Evolutionary conservation across 2,113 vertebrate genomes (phyloP), one percentile per base, ranked within the genome.

Genomic region (Trichomycterus rosablanca): DNA sequence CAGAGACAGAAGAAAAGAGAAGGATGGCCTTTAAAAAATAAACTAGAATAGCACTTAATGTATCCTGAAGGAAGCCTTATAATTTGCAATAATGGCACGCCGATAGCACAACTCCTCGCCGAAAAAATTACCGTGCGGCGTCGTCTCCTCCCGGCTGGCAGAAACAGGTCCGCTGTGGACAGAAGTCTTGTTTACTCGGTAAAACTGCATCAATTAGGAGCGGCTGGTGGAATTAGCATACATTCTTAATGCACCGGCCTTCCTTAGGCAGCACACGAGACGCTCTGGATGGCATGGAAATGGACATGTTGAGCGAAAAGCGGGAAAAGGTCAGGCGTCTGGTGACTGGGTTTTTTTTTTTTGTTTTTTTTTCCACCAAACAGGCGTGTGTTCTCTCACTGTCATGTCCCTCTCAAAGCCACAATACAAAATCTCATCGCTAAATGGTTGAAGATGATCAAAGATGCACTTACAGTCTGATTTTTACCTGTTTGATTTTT

Each of bases 31-130:
- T 86, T 84, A 80, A 73, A 79, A 83, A 79, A 82, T 80, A 84
- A 84, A 80, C 79, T 66, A 83, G 83, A 79, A 78, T 78, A 86
- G 86, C 82, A 74, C 83, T 87, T 82, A 77, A 74, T 88, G 71
- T 86, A 85, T 62, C 76, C 62, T 71, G 81, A 85, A 88, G 78
- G 77, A 73, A 84, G 89, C 79, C 72, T 81, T 88, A 74, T 88
- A 88, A 93, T 95, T 92, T 90, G 88, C 89, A 93, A 90, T 95
- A 95, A 93, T 89, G 84, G 86, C 70, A 77, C 78, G 84, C 83
- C 90, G 87, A 82, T 87, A 89, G 87, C 77, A 80, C 86, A 89
- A 87, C 77, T 85, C 83, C 85, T 67, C 54, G 62, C 78, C 81
- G 87, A 78, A 81, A 57, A 89, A 90, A 90, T 88, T 86, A 87